phyloP scores from a whole-genome alignment of 2,113 vertebrate species.

The Melanerpes aurifrons region DNA sequence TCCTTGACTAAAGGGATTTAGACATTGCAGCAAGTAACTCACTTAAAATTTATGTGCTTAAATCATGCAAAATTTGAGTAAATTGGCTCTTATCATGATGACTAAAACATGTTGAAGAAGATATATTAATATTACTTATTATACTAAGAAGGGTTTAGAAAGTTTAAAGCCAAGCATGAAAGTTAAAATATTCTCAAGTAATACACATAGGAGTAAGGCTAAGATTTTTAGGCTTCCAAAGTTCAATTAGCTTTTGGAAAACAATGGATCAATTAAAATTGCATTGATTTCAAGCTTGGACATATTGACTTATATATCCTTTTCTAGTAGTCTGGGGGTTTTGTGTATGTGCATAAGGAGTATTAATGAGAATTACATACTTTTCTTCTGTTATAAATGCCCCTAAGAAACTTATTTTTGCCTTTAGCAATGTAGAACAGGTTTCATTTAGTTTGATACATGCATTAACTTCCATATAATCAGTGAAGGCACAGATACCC shows the following conservation, averaged over 20 bases:
- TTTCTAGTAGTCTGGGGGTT: background rate
- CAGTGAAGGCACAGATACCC: background rate
- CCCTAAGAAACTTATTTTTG: background rate
- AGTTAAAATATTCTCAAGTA: background rate
- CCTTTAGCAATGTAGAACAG: background rate
- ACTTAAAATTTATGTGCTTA: background rate
- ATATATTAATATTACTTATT: background rate
- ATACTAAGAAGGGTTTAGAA: background rate
- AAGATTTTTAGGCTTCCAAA: background rate
- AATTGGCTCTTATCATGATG: background rate
- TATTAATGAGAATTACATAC: background rate
- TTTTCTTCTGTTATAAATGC: background rate
- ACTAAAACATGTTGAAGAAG: background rate
- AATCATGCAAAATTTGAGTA: background rate
- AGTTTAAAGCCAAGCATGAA: background rate
- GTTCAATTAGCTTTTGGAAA: background rate
- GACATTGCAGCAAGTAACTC: background rate
- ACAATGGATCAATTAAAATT: background rate
- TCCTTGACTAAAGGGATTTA: background rate
- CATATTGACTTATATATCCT: background rate
- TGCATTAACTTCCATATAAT: background rate
- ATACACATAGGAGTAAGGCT: background rate
- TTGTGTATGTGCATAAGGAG: background rate
- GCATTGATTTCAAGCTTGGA: background rate
- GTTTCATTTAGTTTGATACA: background rate